Evolutionary conservation across 1,140 invertebrate species (phyloP).

Genomic region (Brachionus sp.): DNA sequence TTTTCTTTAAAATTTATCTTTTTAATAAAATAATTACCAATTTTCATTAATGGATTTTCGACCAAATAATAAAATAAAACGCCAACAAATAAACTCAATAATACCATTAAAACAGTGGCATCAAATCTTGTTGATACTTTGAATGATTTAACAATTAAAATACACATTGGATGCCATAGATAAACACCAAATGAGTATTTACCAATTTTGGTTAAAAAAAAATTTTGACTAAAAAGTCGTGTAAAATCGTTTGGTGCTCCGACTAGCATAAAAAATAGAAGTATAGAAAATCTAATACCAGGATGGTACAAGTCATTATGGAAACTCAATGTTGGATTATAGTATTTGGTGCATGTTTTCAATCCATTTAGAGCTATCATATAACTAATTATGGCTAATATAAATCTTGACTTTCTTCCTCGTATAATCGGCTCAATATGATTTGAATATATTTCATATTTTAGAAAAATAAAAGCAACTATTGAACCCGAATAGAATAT

Average conservation of each 20-base stretch:
- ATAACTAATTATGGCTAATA: not conserved
- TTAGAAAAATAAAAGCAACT: constrained; percentile 3
- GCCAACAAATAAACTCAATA: not conserved
- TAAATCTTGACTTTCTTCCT: not conserved
- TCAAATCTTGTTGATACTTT: not conserved
- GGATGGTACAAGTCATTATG: not conserved
- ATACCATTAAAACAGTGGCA: not conserved
- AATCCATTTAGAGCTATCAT: not conserved
- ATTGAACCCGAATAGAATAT: not conserved
- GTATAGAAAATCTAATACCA: not conserved
- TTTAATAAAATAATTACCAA: constrained; percentile 28
- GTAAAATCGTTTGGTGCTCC: not conserved
- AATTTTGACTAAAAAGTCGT: not conserved
- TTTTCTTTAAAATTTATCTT: constrained; percentile 1
- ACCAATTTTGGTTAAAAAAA: not conserved
- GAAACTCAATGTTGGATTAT: constrained; percentile 7
- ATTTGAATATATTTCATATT: not conserved
- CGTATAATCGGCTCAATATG: not conserved
- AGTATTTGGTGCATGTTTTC: not conserved
- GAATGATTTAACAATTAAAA: not conserved
- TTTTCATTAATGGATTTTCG: constrained; percentile 17
- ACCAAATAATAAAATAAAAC: constrained; percentile 31
- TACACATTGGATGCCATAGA: not conserved
- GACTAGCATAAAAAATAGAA: not conserved
- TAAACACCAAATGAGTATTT: constrained; percentile 33